Base-by-base conservation (phyloP, 1,140 invertebrate species). In the Bombus huntii region DNA sequence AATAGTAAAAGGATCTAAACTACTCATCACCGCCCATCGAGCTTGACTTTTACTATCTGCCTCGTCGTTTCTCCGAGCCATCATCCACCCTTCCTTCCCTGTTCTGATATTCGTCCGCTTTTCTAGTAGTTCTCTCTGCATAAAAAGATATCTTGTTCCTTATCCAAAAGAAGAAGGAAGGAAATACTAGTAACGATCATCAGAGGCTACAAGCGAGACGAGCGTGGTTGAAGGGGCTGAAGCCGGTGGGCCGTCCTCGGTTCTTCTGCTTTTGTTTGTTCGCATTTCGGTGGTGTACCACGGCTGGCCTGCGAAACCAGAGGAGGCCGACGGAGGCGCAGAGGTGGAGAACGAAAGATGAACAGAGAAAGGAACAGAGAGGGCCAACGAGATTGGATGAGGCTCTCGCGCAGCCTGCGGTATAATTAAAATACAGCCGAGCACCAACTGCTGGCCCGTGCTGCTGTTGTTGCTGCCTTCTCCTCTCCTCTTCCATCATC, bases 351-450 rank as follows among this genome's bases (percentile, higher is more conserved):
- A 70, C 71, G 88, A 88, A 68, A 82, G 85, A 88, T 37, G 44
- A n/a, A 87, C 12, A 87, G 81, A 81, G 68, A 62, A 81, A 83
- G 86, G 72, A 37, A 66, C 15, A 31, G 34, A 76, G 47, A 59
- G 75, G 25, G 47, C 57, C 57, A 77, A 75, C 47, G 75, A 77
- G 92, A 84, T 85, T 85, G 92, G 92, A 91, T 89, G 93, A 93
- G 91, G 90, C 83, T 80, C 83, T 85, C 83, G 77, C 68, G 68
- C 83, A 85, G 83, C 83, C 83, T 85, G 83, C 83, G 83, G 83
- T 85, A 85, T 85, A 85, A 85, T 85, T 85, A 85, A 95, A 95
- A 95, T 94, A 95, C 94, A 94, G 93, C 92, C 93, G 92, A 94
- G 88, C 93, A 93, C 93, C 93, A 90, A 92, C 92, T 92, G 91